Percentiles rank a stretch among this genome's conserved stretches.
Conservation (phyloP, 1,140 invertebrate genomes). For the Nasonia giraulti region DNA sequence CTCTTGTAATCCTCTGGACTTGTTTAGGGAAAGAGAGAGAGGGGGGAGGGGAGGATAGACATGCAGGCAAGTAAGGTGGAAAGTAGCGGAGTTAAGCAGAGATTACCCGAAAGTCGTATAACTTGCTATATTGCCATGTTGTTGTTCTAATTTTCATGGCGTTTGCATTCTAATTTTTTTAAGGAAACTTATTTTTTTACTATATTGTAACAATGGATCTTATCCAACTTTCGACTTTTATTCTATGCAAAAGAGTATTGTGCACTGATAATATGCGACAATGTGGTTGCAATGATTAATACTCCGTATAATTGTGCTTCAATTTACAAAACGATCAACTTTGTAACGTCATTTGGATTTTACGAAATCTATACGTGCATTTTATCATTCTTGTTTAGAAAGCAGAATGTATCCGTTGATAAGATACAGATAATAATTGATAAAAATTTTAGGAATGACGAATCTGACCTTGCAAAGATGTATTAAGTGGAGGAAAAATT, state of each 20-base stretch:
- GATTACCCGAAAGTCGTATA: neutral
- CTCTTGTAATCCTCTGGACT: slow-evolving; percentile 2
- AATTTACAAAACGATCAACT: too few species aligned
- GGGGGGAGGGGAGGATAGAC: neutral
- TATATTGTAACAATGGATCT: too few species aligned
- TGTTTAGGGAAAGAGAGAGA: neutral
- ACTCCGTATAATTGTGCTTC: too few species aligned
- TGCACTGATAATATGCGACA: too few species aligned
- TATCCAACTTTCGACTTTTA: too few species aligned
- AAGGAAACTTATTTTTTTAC: too few species aligned
- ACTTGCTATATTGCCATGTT: neutral
- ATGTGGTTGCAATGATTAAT: too few species aligned
- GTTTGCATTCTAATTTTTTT: neutral
- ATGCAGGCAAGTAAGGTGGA: neutral
- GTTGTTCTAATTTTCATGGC: neutral
- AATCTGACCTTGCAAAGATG: neutral
- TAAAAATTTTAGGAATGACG: neutral
- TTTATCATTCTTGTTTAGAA: neutral
- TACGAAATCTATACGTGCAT: neutral
- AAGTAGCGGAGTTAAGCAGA: neutral
- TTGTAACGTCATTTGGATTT: neutral
- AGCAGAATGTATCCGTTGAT: neutral
- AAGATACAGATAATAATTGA: neutral
- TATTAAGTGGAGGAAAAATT: neutral
- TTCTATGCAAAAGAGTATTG: too few species aligned